Evolutionary conservation across 1,140 invertebrate species (phyloP), one percentile per base, ranked within the genome.

Genomic region (Caerostris extrusa): DNA sequence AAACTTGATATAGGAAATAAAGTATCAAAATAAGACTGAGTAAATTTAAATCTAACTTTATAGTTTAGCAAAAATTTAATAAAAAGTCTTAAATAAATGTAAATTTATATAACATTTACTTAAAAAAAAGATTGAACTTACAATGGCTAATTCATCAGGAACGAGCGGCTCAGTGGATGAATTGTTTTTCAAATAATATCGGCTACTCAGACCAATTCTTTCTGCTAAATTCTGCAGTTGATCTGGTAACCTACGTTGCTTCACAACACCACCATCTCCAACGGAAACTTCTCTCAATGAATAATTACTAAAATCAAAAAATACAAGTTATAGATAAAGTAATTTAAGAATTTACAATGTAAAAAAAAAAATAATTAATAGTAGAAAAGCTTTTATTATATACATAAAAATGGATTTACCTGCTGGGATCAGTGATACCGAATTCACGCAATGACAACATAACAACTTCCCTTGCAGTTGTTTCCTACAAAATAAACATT

Each of bases 391-490:
- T 17, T 10, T 10, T 10, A 17, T 64, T 77, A 17, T 50, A 34
- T 17, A 34, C 34, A 34, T 34, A 34, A 34, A 34, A 34, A 34
- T 34, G 1, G 95, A 90, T 57, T 95, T 95, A 95, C 95, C 94
- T 95, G 95, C 98, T 98, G 3, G 98, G 98, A 95, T 99, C 98
- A 69, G 98, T 98, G 92, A 99, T 99, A 81, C 98, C 98, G 96
- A 99, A 99, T 96, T 99, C 99, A 95, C 98, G 98, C 60, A 99
- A 96, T 2, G 99, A 98, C 93, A 99, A 96, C 98, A 99, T 99
- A 0, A 99, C 99, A 83, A 99, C 99, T 96, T 99, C 98, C 95
- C 99, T 98, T 1, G 99, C 99, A 55, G 98, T 99, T 3, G 99
- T 99, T 96, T 99, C 99, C 97, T 96, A 87, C 0, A 95, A 58